These are phyloP conservation scores for Nesospiza acunhae DNA, from an alignment of 2,113 vertebrate genomes.

Conservation along the genomic window DNA sequence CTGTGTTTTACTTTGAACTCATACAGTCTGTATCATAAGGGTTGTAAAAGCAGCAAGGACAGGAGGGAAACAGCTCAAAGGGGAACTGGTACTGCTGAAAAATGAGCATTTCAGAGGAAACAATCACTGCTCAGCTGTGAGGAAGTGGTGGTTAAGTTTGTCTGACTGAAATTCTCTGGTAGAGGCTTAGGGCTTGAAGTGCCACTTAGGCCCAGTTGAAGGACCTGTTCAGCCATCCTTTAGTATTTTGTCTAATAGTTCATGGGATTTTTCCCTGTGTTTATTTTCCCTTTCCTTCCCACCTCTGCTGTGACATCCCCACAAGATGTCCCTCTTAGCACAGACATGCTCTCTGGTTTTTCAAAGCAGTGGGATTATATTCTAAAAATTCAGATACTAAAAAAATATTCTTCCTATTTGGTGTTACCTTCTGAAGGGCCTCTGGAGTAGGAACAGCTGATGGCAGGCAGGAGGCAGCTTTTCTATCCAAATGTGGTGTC, in stretches of 20 bases:
- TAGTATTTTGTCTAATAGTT: not conserved
- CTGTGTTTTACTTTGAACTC: not conserved
- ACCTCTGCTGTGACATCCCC: conserved; percentile 32
- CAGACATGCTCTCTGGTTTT: not conserved
- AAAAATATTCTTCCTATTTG: not conserved
- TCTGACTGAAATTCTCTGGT: not conserved
- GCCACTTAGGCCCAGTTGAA: not conserved
- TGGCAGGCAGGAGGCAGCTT: not conserved
- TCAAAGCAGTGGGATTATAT: not conserved
- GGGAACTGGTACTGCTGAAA: not conserved
- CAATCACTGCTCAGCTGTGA: not conserved
- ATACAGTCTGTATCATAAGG: not conserved
- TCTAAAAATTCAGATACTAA: not conserved
- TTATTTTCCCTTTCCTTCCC: not conserved
- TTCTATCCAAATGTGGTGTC: not conserved
- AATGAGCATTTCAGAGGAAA: not conserved
- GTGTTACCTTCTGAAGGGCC: not conserved
- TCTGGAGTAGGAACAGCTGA: not conserved
- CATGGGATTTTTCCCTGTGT: not conserved
- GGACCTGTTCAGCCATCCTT: not conserved
- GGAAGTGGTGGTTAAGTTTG: not conserved
- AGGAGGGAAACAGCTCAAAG: not conserved
- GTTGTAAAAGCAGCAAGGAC: not conserved
- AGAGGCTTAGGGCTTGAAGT: not conserved
- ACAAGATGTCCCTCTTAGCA: conserved; percentile 50